Evolutionary conservation across 2,888 invertebrate genomes (phyloP), one percentile per base, ranked within the genome.

Genomic region (Lithophane socia): DNA sequence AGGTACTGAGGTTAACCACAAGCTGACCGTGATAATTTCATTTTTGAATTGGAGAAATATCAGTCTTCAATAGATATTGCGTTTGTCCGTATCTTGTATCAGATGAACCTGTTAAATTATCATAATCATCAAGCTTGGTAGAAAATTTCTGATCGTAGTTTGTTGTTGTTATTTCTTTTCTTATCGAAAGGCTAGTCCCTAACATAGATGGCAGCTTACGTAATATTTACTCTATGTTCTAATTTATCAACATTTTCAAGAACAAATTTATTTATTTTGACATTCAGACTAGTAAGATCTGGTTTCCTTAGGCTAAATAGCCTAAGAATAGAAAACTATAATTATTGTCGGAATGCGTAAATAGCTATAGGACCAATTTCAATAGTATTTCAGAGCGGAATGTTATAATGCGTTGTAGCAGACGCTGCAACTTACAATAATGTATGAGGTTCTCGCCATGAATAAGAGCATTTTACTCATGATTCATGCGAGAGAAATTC

Each of bases 381-480:
- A 12, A 24, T 16, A 63, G 1, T 61, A 77, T 16, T 56, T 56
- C 9, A 37, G 13, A 29, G 13, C 18, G 2, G 4, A n/a, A 29
- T 42, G 13, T 37, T 61, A 29, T 52, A 61, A 37, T 77, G 24
- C 9, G 21, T n/a, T 54, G 37, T 9, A 56, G 21, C 60, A 52
- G 61, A 58, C 21, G 56, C 10, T 52, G 70, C 64, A 61, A 79
- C 75, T 65, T 69, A 58, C 21, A 63, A 63, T 79, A 79, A 79
- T 21, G 29, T 79, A 83, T 83, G 75, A 69, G 71, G 72, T 68
- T 72, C 61, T 61, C 64, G 13, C 52, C 10, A 65, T 65, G 84
- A 82, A 29, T 83, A 83, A 79, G n/a, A 80, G 72, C 52, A 42
- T 69, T 69, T 61, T 49, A 69, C 29, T 69, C 13, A 47, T 79